A percentile compares a stretch with the other conserved stretches of the same genome.
These are phyloP conservation scores for Hesperophylax magnus DNA, from an alignment of 1,140 invertebrate genomes.

Conservation along the genomic window DNA sequence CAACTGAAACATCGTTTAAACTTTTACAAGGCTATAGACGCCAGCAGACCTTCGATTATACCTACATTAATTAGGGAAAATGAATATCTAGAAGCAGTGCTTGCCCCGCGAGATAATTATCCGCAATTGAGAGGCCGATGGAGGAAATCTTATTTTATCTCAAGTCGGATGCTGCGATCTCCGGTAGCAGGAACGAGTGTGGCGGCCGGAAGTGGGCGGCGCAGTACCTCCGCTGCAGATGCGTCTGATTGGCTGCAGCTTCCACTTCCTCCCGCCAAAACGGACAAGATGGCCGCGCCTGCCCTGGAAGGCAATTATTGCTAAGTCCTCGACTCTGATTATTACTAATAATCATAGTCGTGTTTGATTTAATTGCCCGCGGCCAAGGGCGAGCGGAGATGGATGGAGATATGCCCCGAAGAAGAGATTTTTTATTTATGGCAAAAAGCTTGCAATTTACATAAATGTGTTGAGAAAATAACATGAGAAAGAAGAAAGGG, in stretches of 20 bases:
- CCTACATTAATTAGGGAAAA: not conserved
- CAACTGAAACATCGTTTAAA: not conserved
- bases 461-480: not conserved
- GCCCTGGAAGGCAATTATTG: conserved; percentile 9
- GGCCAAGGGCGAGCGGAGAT: not conserved
- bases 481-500: not conserved
- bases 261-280: conserved; percentile 49
- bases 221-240: conserved; percentile 11
- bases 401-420: not conserved
- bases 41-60: not conserved
- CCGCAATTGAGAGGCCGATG: not conserved
- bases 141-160: conserved; percentile 16
- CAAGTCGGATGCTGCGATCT: conserved; percentile 33
- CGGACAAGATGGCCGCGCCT: conserved; percentile 23
- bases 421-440: not conserved
- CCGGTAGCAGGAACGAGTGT: conserved; percentile 35
- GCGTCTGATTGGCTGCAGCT: conserved; percentile 46
- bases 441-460: not conserved
- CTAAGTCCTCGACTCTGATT: conserved; percentile 14
- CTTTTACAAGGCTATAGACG: not conserved
- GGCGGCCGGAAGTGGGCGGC: conserved; percentile 51
- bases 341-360: conserved; percentile 44
- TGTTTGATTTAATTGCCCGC: conserved; percentile 44
- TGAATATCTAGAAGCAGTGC: not conserved
- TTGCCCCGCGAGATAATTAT: not conserved